Evolutionary conservation across 2,888 invertebrate species (phyloP).

Genomic region (Drosophila fungiperda): DNA sequence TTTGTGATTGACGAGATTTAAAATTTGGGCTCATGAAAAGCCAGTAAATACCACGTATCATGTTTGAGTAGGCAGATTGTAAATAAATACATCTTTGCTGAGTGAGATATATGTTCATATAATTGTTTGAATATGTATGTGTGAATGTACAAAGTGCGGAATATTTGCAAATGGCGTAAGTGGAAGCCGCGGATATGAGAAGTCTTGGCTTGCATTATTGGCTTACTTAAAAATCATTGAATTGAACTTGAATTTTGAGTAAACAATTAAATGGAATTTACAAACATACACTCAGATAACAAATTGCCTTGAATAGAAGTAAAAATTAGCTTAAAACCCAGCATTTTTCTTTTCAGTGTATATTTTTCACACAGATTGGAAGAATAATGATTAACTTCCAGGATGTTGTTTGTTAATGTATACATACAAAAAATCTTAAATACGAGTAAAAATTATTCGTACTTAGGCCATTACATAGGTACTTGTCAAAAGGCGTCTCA

Average conservation of each 20-base stretch:
- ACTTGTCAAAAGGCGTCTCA: too few species aligned
- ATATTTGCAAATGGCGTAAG: neutral
- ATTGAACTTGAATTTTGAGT: neutral
- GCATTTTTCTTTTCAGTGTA: neutral
- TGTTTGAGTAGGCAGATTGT: neutral
- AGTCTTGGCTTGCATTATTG: neutral
- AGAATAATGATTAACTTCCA: neutral
- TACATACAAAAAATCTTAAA: neutral
- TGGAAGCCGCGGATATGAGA: neutral
- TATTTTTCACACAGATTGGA: neutral
- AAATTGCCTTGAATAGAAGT: neutral
- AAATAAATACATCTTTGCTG: neutral
- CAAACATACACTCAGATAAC: neutral
- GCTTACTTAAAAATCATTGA: neutral
- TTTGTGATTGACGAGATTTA: neutral
- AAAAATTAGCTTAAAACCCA: neutral
- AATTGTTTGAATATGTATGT: neutral
- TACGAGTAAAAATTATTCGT: too few species aligned
- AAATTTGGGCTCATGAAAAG: neutral
- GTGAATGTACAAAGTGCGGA: neutral
- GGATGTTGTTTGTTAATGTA: neutral
- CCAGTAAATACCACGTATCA: neutral
- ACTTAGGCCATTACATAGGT: too few species aligned
- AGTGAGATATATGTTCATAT: neutral
- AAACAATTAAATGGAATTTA: neutral